Conservation (phyloP, 2,888 invertebrate species). For the Crematogaster levior region DNA sequence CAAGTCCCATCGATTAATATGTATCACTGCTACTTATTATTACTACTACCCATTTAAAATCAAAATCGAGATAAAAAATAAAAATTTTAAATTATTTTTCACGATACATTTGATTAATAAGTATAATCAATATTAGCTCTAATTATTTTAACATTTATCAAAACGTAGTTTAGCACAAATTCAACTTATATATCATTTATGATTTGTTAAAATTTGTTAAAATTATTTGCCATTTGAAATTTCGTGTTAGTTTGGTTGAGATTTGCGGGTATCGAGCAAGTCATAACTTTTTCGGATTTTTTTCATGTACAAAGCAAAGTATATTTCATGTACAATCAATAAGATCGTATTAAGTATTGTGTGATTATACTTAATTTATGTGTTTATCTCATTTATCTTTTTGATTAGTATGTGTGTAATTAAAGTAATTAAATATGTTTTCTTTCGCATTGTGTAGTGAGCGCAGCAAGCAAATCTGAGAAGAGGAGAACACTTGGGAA, state of each 20-base stretch:
- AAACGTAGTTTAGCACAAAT: neutral
- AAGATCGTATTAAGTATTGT: neutral
- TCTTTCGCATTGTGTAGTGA: neutral
- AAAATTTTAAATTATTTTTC: neutral
- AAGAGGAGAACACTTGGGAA: neutral
- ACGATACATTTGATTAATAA: neutral
- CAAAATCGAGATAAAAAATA: neutral
- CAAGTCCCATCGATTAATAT: no score
- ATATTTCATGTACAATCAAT: neutral
- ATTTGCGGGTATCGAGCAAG: neutral
- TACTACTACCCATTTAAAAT: no score
- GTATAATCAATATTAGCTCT: neutral
- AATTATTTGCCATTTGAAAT: neutral
- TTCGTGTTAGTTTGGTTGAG: neutral
- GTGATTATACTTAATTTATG: no score
- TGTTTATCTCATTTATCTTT: neutral
- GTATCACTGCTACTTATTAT: no score
- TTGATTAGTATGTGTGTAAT: neutral
- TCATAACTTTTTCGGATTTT: neutral
- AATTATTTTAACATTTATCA: neutral
- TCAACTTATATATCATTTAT: neutral
- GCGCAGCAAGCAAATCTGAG: neutral
- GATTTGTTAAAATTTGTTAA: neutral
- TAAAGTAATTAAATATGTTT: constrained; percentile 2
- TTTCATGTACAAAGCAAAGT: neutral